Evolutionary conservation across 2,113 vertebrate species (phyloP), one percentile per base, ranked within the genome.

Genomic region (Vidua chalybeata): DNA sequence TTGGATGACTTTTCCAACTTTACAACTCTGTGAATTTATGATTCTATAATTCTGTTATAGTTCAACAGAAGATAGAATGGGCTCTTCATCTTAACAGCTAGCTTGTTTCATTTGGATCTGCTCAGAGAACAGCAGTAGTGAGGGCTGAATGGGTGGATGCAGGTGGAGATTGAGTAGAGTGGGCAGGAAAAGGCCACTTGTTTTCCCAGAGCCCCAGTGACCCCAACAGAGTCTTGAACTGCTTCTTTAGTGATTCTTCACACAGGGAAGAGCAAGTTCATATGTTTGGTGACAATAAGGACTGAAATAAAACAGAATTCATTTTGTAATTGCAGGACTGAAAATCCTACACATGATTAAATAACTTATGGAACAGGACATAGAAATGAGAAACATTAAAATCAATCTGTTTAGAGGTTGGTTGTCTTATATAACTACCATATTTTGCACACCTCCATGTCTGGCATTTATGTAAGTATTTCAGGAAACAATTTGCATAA

Each of bases 381-480:
- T 4, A 90, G 28, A 93, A 93, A 66, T 6, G 26, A 73, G 28
- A 77, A 95, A 62, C 3, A 43, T 75, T 81, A 68, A 62, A 91
- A 81, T 39, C 74, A 72, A 71, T 76, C 58, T 90, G 39, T 69
- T 92, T 74, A 67, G 39, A 81, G 9, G 6, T 51, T 69, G 33
- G 20, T 80, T 77, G 46, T 90, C 72, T 93, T 86, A 85, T 13
- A 49, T 37, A 93, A 92, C 55, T 63, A 67, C 51, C 33, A 71
- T 31, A 90, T 74, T 90, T 93, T 84, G 27, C 56, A 92, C 72
- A 92, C 83, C 52, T 86, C 63, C 59, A 43, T 74, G 88, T 90
- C 88, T 97, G 43, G 48, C 23, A 75, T 95, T 94, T 84, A 67
- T 84, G 86, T 35, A 90, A 92, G 78, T 92, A 24, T 63, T 90